A percentile compares a stretch with the other conserved stretches of the same genome.
Evolutionary conservation across 2,113 vertebrate genomes (phyloP).

Genomic region (Numida meleagris): DNA sequence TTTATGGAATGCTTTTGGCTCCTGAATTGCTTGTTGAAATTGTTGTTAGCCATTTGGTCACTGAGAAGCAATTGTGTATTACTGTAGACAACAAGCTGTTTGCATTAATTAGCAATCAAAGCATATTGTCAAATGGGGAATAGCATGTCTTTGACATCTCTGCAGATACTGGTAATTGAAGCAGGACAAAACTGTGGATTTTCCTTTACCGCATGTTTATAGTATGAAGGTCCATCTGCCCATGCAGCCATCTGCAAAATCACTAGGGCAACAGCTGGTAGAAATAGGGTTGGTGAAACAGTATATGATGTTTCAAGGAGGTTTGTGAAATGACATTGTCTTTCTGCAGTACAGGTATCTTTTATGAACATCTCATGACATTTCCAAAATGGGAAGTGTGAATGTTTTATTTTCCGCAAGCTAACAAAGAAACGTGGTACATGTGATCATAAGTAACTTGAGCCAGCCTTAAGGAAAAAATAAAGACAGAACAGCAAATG

Average conservation of each 20-base stretch:
- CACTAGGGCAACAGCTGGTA: conserved; percentile 32
- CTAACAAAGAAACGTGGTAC: background rate
- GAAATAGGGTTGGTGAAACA: background rate
- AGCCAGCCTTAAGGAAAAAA: background rate
- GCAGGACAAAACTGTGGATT: conserved; percentile 18
- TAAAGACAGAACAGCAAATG: background rate
- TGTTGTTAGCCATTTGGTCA: conserved; percentile 72
- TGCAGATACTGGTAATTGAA: conserved; percentile 55
- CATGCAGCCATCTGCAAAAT: conserved; percentile 27
- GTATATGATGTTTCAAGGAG: background rate
- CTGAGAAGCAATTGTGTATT: conserved; percentile 70
- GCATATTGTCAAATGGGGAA: conserved; percentile 68
- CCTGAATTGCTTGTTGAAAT: conserved; percentile 65
- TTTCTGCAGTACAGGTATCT: background rate
- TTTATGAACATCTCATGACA: background rate
- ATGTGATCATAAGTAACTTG: background rate
- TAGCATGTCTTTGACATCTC: conserved; percentile 71
- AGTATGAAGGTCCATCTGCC: conserved; percentile 34
- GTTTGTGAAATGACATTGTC: background rate
- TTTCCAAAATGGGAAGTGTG: background rate
- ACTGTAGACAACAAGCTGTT: conserved; percentile 74
- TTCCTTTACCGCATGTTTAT: conserved; percentile 33
- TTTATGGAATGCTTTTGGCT: conserved; percentile 67
- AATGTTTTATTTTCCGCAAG: background rate
- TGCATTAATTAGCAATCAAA: conserved; percentile 77